Base-by-base conservation (phyloP, 2,113 vertebrate genomes). In the Lepisosteus oculatus region DNA sequence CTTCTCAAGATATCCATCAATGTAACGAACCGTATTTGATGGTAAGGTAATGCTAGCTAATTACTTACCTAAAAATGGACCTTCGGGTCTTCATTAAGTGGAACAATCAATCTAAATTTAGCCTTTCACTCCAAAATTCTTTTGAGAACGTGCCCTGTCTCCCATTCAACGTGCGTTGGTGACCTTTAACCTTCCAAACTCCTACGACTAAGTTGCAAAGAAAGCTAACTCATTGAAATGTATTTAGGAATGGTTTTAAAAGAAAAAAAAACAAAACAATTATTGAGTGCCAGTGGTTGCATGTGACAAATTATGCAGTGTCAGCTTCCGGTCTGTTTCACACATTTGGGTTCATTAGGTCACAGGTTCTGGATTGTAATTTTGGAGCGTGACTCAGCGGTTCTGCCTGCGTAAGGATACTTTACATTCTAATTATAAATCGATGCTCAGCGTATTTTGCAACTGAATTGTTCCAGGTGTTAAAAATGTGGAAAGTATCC, bases 121-220 rank as follows among this genome's bases (percentile, higher is more conserved):
- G 55, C 41, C 47, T 41, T 13, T 56, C 57, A 13, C 12, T 59
- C 43, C 55, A 56, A 68, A 45, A 55, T 3, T 41, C 14, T 59
- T 17, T 13, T 57, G 15, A 69, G 57, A 9, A 12, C 6, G 8
- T 45, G n/a, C 12, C 43, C 7, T 41, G 8, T 8, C 14, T 14
- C 42, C 3, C 57, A n/a, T 62, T 70, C 55, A 62, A 29, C 5
- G 15, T 3, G 2, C 43, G 3, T 12, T 45, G 29, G 43, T 70
- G 69, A 51, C 57, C 44, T 70, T 29, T 70, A 29, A 5, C n/a
- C 57, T 17, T 61, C 44, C 14, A 17, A 13, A 62, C n/a, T 70
- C 42, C 44, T 43, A 70, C 9, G 9, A 1, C 45, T 13, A 14
- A 62, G 14, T 62, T 61, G 57, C 17, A 61, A 70, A 70, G 57